Evolutionary conservation across 2,888 invertebrate species (phyloP).

Genomic region (Neoaliturus tenellus): DNA sequence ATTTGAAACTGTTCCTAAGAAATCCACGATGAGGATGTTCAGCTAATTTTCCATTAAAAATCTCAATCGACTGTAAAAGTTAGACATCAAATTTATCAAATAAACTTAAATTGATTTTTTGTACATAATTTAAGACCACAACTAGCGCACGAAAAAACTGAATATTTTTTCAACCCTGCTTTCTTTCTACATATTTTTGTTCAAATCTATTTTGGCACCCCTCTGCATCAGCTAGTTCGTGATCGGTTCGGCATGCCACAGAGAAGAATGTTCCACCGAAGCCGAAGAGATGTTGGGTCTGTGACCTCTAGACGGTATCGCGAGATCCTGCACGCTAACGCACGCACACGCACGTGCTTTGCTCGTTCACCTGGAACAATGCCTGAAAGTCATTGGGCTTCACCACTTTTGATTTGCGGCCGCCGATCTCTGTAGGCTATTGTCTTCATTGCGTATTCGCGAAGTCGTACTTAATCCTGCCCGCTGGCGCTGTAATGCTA

Average conservation of each 20-base stretch:
- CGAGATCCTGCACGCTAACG: background rate
- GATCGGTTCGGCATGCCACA: no score
- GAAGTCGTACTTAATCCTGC: background rate
- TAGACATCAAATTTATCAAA: no score
- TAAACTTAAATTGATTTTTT: no score
- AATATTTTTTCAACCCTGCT: no score
- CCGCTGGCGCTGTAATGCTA: background rate
- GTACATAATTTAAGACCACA: no score
- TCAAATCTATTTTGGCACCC: no score
- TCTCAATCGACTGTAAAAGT: no score
- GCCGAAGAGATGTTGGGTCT: slow-evolving; percentile 19
- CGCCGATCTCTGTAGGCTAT: background rate
- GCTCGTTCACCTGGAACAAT: slow-evolving; percentile 29
- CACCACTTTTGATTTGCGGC: slow-evolving; percentile 25
- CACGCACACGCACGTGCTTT: background rate
- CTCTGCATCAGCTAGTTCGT: background rate
- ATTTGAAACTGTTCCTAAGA: no score
- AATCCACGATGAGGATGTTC: no score
- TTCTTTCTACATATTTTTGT: no score
- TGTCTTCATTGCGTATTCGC: background rate
- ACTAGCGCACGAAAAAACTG: no score
- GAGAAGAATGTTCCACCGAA: background rate
- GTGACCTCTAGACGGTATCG: slow-evolving; percentile 20
- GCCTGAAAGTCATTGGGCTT: slow-evolving; percentile 17
- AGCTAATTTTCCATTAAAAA: no score